Evolutionary conservation across 2,113 vertebrate genomes (phyloP), one percentile per base, ranked within the genome.

Genomic region (Hypocryptadius cinnamomeus): DNA sequence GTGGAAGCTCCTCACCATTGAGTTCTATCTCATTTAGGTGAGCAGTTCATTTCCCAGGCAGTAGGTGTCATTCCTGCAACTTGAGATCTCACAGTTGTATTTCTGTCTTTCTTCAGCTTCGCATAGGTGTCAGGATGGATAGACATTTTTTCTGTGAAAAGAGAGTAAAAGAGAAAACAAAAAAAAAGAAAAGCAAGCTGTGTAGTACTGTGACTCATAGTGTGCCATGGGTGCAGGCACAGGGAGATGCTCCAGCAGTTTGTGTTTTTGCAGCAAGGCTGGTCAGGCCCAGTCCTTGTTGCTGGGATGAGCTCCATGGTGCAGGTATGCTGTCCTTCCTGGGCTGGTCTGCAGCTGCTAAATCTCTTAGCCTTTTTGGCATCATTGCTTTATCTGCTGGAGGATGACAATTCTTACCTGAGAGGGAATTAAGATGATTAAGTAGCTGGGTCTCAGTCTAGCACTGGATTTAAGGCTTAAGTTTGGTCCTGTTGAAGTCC

Each of bases 61-160:
- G 94, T 94, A 95, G 94, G 86, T 96, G 94, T 96, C 95, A 95
- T 96, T 95, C 95, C 96, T 96, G 90, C 60, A 95, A 40, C 76
- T 94, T 86, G 79, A 90, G 79, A 87, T 85, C 79, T 93, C 77
- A 16, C 13, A 8, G 33, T 68, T 68, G 71, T 73, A 28, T 33
- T 81, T 68, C 39, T 56, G 6, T 50, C 51, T 44, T 35, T 83
- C 86, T 90, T 69, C 57, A 77, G 70, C 56, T 87, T 79, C 24
- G 8, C 19, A 4, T 31, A 83, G 54, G 50, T 89, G 84, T 24
- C n/a, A 42, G 83, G 51, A 39, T 74, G 47, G 39, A 66, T 57
- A 85, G 71, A 42, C 42, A n/a, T 28, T 69, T 91, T 51, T 72
- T 42, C 50, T 57, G 33, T 65, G 47, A 40, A 25, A 39, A 48